Evolutionary conservation across 2,113 vertebrate species (phyloP).

Genomic region (Merops nubicus): DNA sequence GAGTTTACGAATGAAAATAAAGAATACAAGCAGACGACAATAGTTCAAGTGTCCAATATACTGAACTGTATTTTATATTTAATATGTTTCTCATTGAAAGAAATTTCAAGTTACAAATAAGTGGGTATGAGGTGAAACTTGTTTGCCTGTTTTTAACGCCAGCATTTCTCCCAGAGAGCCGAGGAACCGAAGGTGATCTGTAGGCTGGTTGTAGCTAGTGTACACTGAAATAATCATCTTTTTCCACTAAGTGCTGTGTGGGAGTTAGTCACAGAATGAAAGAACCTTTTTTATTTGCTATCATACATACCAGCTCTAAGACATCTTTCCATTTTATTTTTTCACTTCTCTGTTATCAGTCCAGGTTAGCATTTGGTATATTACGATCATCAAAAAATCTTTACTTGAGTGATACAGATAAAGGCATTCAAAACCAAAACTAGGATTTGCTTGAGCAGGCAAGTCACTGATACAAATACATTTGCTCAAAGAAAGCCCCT

Average conservation of each 20-base stretch:
- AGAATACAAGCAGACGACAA: neutral
- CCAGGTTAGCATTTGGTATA: slow-evolving; percentile 58
- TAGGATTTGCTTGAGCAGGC: neutral
- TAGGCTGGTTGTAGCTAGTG: slow-evolving; percentile 49
- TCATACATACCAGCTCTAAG: slow-evolving; percentile 45
- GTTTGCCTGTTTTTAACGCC: slow-evolving; percentile 2
- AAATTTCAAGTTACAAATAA: slow-evolving; percentile 27
- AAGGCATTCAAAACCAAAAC: neutral
- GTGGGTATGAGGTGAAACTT: neutral
- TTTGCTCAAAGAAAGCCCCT: neutral
- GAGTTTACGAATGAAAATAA: neutral
- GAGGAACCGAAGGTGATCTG: slow-evolving; percentile 33
- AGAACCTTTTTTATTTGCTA: slow-evolving; percentile 68
- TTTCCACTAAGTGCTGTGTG: slow-evolving; percentile 71
- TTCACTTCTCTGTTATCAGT: slow-evolving; percentile 50
- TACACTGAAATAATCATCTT: slow-evolving; percentile 58
- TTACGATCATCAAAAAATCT: slow-evolving; percentile 54
- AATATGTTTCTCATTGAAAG: neutral
- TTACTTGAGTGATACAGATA: neutral
- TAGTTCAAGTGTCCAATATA: neutral
- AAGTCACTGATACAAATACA: neutral
- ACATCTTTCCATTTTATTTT: slow-evolving; percentile 42
- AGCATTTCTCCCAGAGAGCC: slow-evolving; percentile 20
- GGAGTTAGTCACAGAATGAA: slow-evolving; percentile 71
- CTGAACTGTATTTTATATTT: neutral